phyloP scores from a whole-genome alignment of 2,888 invertebrate species.

The Hylaea fasciaria region DNA sequence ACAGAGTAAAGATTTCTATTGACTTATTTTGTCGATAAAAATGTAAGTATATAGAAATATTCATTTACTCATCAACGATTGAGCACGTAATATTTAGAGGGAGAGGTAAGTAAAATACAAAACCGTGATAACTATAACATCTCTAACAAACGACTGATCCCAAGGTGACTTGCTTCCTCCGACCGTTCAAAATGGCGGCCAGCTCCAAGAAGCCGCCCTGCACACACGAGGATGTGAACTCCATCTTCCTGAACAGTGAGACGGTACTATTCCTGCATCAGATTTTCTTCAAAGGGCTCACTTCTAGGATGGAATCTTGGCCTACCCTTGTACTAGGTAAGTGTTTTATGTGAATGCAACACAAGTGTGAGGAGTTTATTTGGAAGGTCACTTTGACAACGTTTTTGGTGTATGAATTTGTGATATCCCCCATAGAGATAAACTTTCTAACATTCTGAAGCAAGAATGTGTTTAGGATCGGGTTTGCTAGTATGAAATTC shows the following conservation, averaged over 20 bases:
- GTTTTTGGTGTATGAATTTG: no score
- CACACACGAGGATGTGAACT: constrained; percentile 96
- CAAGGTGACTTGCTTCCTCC: constrained; percentile 92
- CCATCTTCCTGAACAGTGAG: constrained; percentile 96
- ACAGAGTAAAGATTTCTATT: no score
- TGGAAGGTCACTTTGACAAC: neutral
- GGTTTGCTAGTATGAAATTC: no score
- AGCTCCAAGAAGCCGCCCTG: constrained; percentile 97
- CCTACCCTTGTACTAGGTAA: constrained; percentile 96
- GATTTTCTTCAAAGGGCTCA: constrained; percentile 96
- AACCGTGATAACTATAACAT: neutral
- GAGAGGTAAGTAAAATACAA: neutral
- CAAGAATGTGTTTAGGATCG: no score
- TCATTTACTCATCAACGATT: no score
- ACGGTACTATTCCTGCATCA: constrained; percentile 96
- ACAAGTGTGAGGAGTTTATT: constrained; percentile 25
- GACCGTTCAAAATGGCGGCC: constrained; percentile 97
- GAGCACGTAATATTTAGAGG: no score
- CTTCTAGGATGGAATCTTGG: constrained; percentile 96
- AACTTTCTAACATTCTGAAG: no score
- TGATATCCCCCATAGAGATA: no score
- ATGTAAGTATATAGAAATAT: no score
- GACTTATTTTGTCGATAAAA: no score
- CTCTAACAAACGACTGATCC: neutral
- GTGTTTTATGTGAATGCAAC: constrained; percentile 36